A percentile compares a stretch with the other conserved stretches of the same genome.
Conservation (phyloP, 1,140 invertebrate species). For the Pogonus chalceus region DNA sequence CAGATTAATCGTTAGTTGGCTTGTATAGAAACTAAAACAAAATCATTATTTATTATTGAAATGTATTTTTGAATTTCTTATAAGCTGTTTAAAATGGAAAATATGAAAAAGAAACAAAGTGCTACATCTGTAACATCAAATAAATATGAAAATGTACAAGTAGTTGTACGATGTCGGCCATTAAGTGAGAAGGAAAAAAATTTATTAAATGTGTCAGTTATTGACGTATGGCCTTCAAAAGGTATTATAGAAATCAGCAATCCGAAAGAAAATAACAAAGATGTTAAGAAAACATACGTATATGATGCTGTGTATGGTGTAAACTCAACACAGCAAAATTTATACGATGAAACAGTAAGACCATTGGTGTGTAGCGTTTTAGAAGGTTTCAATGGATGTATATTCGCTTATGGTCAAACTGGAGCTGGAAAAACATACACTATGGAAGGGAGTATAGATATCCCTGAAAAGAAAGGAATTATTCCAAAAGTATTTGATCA, state of each 20-base stretch:
- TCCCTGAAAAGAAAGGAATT: too few relatives aligned
- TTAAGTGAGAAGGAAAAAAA: slow-evolving; percentile 72
- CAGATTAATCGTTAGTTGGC: too few relatives aligned
- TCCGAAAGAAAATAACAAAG: slow-evolving; percentile 42
- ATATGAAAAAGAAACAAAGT: too few relatives aligned
- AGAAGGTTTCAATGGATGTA: slow-evolving; percentile 92
- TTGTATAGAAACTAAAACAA: too few relatives aligned
- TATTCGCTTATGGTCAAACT: slow-evolving; percentile 95
- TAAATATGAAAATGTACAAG: slow-evolving; percentile 78
- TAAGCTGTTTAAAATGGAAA: too few relatives aligned
- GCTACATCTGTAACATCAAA: slow-evolving; percentile 38
- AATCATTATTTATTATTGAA: too few relatives aligned
- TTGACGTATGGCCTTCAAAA: slow-evolving; percentile 50
- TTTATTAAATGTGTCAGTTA: slow-evolving; percentile 59
- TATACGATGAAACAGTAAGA: slow-evolving; percentile 92
- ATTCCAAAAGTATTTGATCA: slow-evolving; percentile 94
- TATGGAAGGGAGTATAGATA: slow-evolving; percentile 89
- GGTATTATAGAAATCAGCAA: slow-evolving; percentile 61
- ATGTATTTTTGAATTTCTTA: too few relatives aligned
- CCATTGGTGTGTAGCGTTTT: slow-evolving; percentile 93
- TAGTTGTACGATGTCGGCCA: slow-evolving; percentile 84
- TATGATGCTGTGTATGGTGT: slow-evolving; percentile 90
- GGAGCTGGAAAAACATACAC: slow-evolving; percentile 53
- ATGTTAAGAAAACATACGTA: slow-evolving; percentile 71
- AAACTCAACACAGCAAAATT: slow-evolving; percentile 76